Percentiles rank a stretch among this genome's conserved stretches.
Evolutionary conservation across 2,797 vertebrate genomes (phyloP).

Genomic region (Aplochiton taeniatus): DNA sequence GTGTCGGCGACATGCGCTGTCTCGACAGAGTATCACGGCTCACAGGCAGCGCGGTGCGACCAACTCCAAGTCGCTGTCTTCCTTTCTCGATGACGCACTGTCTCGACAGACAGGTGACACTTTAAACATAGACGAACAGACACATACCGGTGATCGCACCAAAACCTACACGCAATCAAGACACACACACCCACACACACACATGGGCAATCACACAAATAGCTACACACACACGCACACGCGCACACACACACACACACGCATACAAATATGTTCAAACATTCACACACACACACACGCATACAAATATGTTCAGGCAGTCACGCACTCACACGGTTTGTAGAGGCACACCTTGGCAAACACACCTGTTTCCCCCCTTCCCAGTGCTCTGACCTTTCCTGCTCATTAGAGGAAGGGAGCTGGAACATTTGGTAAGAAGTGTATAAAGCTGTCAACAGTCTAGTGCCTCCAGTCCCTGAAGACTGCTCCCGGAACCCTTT

Average conservation of each 20-base stretch:
- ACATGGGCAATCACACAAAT: not conserved
- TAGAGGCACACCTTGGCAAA: constrained; percentile 40
- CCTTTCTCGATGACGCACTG: too few relatives aligned
- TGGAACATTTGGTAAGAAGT: constrained; percentile 62
- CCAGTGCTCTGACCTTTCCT: constrained; percentile 36
- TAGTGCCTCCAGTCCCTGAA: constrained; percentile 63
- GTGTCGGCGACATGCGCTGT: not conserved
- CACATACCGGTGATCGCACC: too few relatives aligned
- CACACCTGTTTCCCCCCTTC: constrained; percentile 65
- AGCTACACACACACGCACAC: not conserved
- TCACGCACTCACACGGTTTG: not conserved
- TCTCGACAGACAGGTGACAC: too few relatives aligned
- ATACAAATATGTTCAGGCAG: not conserved
- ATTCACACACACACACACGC: too few relatives aligned
- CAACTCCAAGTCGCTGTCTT: too few relatives aligned
- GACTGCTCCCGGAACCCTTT: constrained; percentile 52
- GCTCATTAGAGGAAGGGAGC: constrained; percentile 63
- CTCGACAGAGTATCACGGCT: too few relatives aligned
- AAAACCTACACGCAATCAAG: not conserved
- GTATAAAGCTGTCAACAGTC: constrained; percentile 69
- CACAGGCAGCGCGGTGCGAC: too few relatives aligned
- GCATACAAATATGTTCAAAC: too few relatives aligned
- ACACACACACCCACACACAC: not conserved
- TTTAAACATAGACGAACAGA: too few relatives aligned
- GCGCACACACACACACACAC: not conserved